These are phyloP conservation scores for Anarsia innoxiella DNA, from an alignment of 2,888 invertebrate genomes.

Conservation along the genomic window DNA sequence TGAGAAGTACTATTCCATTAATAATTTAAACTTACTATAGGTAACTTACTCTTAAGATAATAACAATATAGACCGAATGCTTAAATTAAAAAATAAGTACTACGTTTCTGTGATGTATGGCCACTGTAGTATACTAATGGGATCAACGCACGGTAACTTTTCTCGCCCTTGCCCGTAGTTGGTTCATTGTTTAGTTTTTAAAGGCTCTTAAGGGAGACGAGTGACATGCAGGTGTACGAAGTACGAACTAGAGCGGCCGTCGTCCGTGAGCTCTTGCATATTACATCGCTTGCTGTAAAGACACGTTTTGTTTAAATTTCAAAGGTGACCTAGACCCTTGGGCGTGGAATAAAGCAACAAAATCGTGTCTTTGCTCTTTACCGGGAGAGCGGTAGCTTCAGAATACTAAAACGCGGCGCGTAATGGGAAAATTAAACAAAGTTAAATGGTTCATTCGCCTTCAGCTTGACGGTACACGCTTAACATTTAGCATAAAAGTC, in stretches of 20 bases:
- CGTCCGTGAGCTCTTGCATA: not conserved
- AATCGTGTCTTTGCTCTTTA: no score
- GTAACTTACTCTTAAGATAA: no score
- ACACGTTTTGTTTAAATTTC: not conserved
- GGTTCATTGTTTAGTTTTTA: constrained; percentile 18
- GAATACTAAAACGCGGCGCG: not conserved
- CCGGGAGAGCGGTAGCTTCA: no score
- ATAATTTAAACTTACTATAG: no score
- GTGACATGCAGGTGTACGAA: not conserved
- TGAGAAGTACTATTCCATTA: no score
- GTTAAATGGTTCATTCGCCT: constrained; percentile 27
- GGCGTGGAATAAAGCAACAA: not conserved
- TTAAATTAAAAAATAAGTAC: no score
- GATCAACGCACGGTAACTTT: constrained; percentile 25
- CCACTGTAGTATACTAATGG: no score
- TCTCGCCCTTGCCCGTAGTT: constrained; percentile 22
- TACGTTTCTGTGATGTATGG: no score
- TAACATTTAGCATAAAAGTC: constrained; percentile 10
- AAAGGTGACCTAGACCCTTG: not conserved
- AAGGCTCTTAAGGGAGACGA: not conserved
- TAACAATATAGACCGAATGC: no score
- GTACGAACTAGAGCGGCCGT: not conserved
- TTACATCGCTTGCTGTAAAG: not conserved
- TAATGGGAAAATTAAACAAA: constrained; percentile 15
- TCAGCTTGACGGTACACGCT: constrained; percentile 14